Conservation (phyloP, 2,113 vertebrate genomes). For the Corvus hawaiiensis region DNA sequence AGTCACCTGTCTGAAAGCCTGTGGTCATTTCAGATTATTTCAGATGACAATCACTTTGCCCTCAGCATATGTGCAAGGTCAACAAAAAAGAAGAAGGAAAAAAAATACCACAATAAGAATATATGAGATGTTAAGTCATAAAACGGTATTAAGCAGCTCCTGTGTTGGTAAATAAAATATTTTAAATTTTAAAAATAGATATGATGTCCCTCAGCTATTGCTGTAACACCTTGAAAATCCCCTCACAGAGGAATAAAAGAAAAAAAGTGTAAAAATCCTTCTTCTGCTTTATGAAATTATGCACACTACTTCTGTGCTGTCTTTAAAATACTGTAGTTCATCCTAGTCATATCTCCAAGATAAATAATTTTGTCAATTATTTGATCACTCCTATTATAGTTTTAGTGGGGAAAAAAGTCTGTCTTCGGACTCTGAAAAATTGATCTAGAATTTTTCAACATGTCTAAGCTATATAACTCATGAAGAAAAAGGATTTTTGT, state of each 20-base stretch:
- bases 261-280: neutral
- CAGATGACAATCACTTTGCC: neutral
- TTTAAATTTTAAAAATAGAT: neutral
- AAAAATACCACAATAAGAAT: neutral
- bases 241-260: neutral
- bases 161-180: neutral
- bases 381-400: neutral
- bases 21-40: neutral
- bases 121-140: neutral
- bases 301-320: neutral
- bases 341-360: neutral
- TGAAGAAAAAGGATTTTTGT: neutral
- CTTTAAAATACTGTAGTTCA: neutral
- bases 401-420: neutral
- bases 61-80: neutral
- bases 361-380: neutral
- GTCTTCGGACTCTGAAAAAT: neutral
- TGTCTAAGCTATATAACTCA: neutral
- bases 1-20: neutral
- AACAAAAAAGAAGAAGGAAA: neutral
- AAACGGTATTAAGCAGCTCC: neutral
- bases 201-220: neutral
- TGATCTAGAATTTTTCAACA: neutral
- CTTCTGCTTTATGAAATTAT: neutral
- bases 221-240: neutral